phyloP scores from a whole-genome alignment of 2,888 invertebrate genomes.

The Didymodactylos carnosus region DNA sequence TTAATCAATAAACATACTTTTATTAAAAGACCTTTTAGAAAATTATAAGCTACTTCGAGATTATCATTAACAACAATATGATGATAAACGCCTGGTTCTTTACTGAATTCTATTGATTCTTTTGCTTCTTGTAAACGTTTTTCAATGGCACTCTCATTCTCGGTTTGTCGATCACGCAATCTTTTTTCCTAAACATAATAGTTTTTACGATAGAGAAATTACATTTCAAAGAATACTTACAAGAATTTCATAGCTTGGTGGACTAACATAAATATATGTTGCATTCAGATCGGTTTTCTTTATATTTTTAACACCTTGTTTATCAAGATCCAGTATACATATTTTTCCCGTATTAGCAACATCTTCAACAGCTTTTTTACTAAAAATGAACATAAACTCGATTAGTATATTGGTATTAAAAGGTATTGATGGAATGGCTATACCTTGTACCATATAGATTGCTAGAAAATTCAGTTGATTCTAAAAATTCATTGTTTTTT shows the following conservation, averaged over 20 bases:
- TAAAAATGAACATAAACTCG: conserved; percentile 28
- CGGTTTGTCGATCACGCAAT: conserved; percentile 56
- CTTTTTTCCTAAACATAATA: too few species aligned
- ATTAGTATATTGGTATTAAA: too few species aligned
- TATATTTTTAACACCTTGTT: conserved; percentile 75
- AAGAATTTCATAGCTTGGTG: conserved; percentile 59
- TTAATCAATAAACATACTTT: neutral
- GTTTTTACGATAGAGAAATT: too few species aligned
- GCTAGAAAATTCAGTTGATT: conserved; percentile 70
- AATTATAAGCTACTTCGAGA: conserved; percentile 25
- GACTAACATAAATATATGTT: conserved; percentile 66
- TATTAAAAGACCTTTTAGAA: conserved; percentile 17
- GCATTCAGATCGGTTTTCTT: conserved; percentile 59
- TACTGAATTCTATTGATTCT: conserved; percentile 63
- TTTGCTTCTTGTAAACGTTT: conserved; percentile 56
- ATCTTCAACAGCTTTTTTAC: conserved; percentile 61
- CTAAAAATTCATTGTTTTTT: conserved; percentile 62
- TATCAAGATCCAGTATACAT: conserved; percentile 79
- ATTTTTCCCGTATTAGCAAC: conserved; percentile 63
- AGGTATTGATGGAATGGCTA: too few species aligned
- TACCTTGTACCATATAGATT: conserved; percentile 70
- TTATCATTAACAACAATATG: conserved; percentile 29
- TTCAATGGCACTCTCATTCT: conserved; percentile 62
- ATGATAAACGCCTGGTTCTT: conserved; percentile 23
- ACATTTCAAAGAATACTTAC: too few species aligned